These are phyloP conservation scores for Drosophila rellima DNA, from an alignment of 2,888 invertebrate species.

Conservation along the genomic window DNA sequence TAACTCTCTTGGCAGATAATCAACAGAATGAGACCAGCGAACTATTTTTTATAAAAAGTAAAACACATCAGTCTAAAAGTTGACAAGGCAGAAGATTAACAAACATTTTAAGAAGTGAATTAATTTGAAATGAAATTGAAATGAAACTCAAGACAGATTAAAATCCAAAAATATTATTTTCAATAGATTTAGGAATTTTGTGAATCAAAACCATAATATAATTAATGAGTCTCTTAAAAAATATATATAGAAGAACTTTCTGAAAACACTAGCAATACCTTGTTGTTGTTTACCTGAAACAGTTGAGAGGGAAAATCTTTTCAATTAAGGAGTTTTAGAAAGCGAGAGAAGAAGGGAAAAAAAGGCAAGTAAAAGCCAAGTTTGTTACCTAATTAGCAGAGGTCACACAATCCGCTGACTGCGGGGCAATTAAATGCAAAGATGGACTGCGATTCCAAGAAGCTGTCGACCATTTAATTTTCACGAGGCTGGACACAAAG, in stretches of 20 bases:
- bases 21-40: neutral
- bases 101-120: neutral
- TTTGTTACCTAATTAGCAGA: slow-evolving; percentile 56
- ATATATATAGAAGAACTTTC: neutral
- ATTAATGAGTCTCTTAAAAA: neutral
- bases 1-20: slow-evolving; percentile 1
- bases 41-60: neutral
- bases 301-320: slow-evolving; percentile 62
- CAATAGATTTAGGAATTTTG: no score
- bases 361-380: slow-evolving; percentile 47
- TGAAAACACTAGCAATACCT: neutral
- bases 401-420: slow-evolving; percentile 41
- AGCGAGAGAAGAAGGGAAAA: neutral
- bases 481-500: slow-evolving; percentile 36
- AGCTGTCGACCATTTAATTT: slow-evolving; percentile 53
- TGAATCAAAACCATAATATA: no score
- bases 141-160: no score
- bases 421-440: slow-evolving; percentile 71
- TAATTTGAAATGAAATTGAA: no score
- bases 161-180: no score
- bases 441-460: slow-evolving; percentile 41
- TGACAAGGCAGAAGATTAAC: neutral
- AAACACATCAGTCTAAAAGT: neutral
- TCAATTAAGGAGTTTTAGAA: slow-evolving; percentile 27
- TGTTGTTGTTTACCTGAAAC: slow-evolving; percentile 44